Percentiles rank a stretch among this genome's conserved stretches.
These are phyloP conservation scores for Pterophyllum scalare DNA, from an alignment of 2,113 vertebrate species.

Conservation along the genomic window DNA sequence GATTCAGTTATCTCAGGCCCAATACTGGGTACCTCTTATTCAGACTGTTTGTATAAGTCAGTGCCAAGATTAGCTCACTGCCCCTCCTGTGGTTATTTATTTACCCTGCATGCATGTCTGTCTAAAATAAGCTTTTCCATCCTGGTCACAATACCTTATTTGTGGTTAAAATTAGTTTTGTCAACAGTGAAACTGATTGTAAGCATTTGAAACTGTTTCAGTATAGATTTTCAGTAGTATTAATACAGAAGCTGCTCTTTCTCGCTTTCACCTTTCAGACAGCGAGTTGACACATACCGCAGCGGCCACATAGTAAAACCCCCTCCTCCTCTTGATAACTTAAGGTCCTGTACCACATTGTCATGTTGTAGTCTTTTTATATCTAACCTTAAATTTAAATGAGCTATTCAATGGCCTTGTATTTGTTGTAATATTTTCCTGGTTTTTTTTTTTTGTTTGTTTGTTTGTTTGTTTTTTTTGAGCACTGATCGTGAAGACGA, in stretches of 20 bases:
- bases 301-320: background rate
- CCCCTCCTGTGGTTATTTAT: constrained; percentile 20
- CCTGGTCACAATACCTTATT: constrained; percentile 9
- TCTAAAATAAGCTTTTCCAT: constrained; percentile 47
- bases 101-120: constrained; percentile 9
- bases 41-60: background rate
- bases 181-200: background rate
- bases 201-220: background rate
- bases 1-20: background rate
- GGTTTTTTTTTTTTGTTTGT: no score
- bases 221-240: accelerated
- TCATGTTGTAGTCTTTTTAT: background rate
- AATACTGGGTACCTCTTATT: background rate
- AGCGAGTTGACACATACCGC: background rate
- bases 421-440: background rate
- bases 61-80: constrained; percentile 23
- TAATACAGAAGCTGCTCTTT: background rate
- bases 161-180: constrained; percentile 20
- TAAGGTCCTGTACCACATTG: no score
- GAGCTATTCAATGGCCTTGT: background rate
- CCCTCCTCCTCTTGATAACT: no score
- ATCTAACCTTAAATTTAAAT: background rate
- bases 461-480: no score
- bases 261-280: background rate
- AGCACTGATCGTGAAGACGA: background rate